Conservation (phyloP, 2,113 vertebrate species). For the Ochotona princeps region DNA sequence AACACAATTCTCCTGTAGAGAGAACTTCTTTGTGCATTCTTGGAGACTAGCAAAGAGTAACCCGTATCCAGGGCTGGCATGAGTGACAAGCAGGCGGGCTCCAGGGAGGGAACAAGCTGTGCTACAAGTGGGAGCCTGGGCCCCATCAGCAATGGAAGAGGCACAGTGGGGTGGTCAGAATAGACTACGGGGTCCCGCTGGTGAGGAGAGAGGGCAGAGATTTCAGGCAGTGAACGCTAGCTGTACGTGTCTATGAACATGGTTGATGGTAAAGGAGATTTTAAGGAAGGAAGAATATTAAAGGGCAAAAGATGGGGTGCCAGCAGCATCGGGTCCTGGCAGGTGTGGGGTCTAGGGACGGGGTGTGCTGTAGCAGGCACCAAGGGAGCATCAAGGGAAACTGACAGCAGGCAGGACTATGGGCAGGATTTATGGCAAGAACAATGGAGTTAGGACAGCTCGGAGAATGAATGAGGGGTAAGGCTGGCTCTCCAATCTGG, state of each 20-base stretch:
- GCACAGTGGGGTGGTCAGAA: neutral
- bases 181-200: neutral
- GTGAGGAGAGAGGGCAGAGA: accelerated
- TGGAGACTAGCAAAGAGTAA: constrained; percentile 55
- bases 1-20: constrained; percentile 38
- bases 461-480: neutral
- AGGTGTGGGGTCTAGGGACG: accelerated
- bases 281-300: neutral
- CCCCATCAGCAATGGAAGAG: neutral
- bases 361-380: neutral
- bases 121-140: neutral
- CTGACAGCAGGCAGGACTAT: neutral
- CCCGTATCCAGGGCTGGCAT: constrained; percentile 11
- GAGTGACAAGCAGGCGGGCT: neutral
- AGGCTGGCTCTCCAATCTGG: neutral
- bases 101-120: constrained; percentile 29
- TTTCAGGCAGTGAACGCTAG: neutral
- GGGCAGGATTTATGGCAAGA: constrained; percentile 18
- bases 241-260: neutral
- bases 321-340: neutral
- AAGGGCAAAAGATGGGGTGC: neutral
- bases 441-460: neutral
- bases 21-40: constrained; percentile 64
- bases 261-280: neutral
- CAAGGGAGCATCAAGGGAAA: neutral